Conservation (phyloP, 2,888 invertebrate genomes). For the Drosophila stalkeri region DNA sequence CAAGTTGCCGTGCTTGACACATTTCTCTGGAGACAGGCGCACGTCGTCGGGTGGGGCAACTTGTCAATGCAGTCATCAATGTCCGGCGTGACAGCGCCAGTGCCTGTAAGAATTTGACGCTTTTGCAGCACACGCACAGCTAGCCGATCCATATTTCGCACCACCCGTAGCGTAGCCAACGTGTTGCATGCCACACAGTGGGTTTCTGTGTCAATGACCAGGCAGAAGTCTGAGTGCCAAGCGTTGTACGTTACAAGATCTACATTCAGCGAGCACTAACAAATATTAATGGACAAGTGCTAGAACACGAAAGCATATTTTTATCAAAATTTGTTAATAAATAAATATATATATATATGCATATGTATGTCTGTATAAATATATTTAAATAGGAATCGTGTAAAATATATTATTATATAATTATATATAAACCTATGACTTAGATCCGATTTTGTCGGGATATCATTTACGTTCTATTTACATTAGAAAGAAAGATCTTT, state of each 20-base stretch:
- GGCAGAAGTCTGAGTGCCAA: slow-evolving; percentile 9
- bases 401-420: no score
- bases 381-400: no score
- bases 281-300: slow-evolving; percentile 82
- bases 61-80: slow-evolving; percentile 79
- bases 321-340: no score
- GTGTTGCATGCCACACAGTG: slow-evolving; percentile 58
- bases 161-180: slow-evolving; percentile 20
- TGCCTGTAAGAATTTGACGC: slow-evolving; percentile 68
- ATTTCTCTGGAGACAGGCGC: slow-evolving; percentile 70
- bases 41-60: slow-evolving; percentile 58
- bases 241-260: slow-evolving; percentile 3
- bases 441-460: no score
- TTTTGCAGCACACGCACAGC: slow-evolving; percentile 65
- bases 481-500: no score
- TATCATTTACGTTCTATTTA: no score
- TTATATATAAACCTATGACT: no score
- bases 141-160: slow-evolving; percentile 9
- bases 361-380: not conserved
- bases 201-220: slow-evolving; percentile 62
- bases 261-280: slow-evolving; percentile 50
- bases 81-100: slow-evolving; percentile 66
- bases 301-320: slow-evolving; percentile 78
- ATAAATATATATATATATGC: not conserved
- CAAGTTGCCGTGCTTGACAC: slow-evolving; percentile 77